Evolutionary conservation across 2,888 invertebrate species (phyloP).

Genomic region (Molorchus minor): DNA sequence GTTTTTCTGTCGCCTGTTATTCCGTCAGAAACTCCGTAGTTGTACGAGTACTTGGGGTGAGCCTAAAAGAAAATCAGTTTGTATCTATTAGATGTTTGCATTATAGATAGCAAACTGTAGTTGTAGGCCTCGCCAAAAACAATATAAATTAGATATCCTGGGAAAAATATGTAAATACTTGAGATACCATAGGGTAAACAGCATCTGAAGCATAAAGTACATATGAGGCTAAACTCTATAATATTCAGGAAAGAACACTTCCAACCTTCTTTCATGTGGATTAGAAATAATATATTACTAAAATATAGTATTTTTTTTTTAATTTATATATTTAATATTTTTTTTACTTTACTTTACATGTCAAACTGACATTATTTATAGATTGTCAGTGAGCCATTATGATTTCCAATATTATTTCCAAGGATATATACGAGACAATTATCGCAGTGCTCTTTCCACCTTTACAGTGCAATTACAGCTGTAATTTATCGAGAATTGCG

Average conservation of each 20-base stretch:
- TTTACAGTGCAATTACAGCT: no score
- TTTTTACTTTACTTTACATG: no score
- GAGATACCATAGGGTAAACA: not conserved
- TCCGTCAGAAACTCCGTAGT: slow-evolving; percentile 58
- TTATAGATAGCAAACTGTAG: not conserved
- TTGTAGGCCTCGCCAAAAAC: not conserved
- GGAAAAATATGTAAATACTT: not conserved
- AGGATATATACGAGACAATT: no score
- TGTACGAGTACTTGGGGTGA: slow-evolving; percentile 58
- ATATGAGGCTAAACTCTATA: not conserved
- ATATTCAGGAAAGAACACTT: not conserved
- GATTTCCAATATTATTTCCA: no score
- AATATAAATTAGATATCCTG: not conserved
- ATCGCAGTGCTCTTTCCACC: no score
- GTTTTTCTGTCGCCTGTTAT: slow-evolving; percentile 58
- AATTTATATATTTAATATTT: no score
- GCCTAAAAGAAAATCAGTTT: slow-evolving; percentile 46
- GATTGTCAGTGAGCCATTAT: no score
- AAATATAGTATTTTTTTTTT: no score
- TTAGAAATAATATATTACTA: no score
- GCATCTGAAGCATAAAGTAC: not conserved
- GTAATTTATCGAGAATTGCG: no score
- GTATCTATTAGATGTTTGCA: no score
- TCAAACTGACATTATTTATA: no score
- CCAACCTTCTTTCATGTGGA: not conserved